Conservation (phyloP, 2,113 vertebrate species). For the Desmodus rotundus region DNA sequence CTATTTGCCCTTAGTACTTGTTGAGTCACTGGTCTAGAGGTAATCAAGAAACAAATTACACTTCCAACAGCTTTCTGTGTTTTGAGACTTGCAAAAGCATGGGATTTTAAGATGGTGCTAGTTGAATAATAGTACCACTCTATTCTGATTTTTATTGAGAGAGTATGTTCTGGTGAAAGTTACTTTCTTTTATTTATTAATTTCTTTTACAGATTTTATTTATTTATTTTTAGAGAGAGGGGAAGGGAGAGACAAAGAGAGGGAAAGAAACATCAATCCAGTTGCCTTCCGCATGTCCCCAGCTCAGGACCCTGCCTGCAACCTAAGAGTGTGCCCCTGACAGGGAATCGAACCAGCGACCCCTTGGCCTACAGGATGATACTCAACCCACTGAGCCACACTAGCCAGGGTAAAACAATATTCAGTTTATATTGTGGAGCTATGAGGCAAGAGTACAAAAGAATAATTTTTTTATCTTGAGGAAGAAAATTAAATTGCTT, state of each 20-base stretch:
- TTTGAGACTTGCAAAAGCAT: neutral
- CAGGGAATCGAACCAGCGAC: no score
- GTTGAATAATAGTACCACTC: neutral
- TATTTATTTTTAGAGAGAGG: no score
- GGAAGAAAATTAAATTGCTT: neutral
- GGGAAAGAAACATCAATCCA: no score
- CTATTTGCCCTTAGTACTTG: neutral
- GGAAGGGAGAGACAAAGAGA: no score
- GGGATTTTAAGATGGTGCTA: neutral
- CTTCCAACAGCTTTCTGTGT: neutral
- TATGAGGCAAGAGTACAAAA: neutral
- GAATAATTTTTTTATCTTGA: slow-evolving; percentile 30
- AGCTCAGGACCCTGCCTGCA: no score
- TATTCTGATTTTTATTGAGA: slow-evolving; percentile 31
- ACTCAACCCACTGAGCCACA: no score
- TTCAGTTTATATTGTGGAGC: neutral
- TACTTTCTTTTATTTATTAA: neutral
- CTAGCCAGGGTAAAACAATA: neutral
- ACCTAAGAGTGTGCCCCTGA: no score
- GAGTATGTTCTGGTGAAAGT: neutral
- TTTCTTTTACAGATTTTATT: no score
- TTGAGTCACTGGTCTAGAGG: neutral
- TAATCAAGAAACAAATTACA: slow-evolving; percentile 12
- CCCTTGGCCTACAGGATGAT: no score
- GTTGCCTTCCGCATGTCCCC: no score